These are phyloP conservation scores for Lindbergichthys nudifrons DNA, from an alignment of 2,797 vertebrate genomes.

Conservation along the genomic window DNA sequence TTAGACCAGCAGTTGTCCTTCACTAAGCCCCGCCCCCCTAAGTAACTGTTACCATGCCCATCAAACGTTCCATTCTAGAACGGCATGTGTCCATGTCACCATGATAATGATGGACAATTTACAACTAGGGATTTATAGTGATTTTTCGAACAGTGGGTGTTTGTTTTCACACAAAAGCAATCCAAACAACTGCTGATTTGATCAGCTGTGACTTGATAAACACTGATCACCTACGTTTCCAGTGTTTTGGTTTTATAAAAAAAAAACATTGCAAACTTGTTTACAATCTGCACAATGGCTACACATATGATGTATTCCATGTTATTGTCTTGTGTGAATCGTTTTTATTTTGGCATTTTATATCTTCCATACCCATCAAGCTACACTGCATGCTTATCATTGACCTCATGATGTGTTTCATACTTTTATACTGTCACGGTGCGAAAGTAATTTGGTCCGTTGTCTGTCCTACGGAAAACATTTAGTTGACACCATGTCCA, in stretches of 20 bases:
- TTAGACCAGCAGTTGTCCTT: neutral
- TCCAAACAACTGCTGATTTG: neutral
- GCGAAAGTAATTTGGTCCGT: neutral
- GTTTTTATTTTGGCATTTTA: neutral
- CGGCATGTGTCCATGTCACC: neutral
- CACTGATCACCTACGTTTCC: neutral
- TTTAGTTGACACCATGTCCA: neutral
- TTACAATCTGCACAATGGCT: neutral
- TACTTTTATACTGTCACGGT: neutral
- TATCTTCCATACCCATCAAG: neutral
- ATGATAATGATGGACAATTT: neutral
- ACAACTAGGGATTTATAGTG: neutral
- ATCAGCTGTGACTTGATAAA: neutral
- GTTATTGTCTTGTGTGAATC: neutral
- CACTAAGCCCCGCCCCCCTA: neutral
- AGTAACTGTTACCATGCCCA: neutral
- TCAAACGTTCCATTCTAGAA: neutral
- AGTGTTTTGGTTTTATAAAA: neutral
- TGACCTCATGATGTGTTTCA: neutral
- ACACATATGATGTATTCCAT: neutral
- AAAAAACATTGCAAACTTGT: neutral
- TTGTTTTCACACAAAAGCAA: neutral
- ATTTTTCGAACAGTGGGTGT: neutral
- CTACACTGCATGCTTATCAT: neutral
- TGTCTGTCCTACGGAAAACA: neutral